Base-by-base conservation (phyloP, 2,113 vertebrate genomes). In the Taurulus bubalis region DNA sequence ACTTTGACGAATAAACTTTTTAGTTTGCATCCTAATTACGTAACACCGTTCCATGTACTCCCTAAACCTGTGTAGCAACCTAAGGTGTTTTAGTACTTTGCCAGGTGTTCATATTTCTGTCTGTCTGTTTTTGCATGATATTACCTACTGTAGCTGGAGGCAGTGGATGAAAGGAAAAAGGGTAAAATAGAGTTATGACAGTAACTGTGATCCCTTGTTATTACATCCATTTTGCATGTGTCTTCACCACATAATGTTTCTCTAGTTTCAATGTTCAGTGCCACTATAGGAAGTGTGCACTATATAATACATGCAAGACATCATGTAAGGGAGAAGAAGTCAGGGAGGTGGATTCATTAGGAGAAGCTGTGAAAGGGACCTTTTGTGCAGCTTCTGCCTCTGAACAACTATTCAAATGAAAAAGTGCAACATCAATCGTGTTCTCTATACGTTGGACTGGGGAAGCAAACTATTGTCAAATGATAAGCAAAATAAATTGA, bases 401-500 rank as follows among this genome's bases (percentile, higher is more conserved):
- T 18, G 42, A 77, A 40, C 28, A 71, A 51, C 53, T 77, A 70
- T 58, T 73, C 56, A 42, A 63, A 67, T 53, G 26, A 72, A 73
- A 75, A 83, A 65, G 2, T 24, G 18, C 30, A n/a, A 15, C 63
- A 85, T 80, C 56, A 10, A 32, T 89, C 63, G 68, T 77, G n/a
- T 64, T 69, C 32, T 40, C 38, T 40, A 11, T 53, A 32, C 63
- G 18, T 36, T 71, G 32, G 28, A 38, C 49, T 2, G 6, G n/a
- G 38, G 40, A 87, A 66, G 63, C 28, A 74, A 75, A 36, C 70
- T 53, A 63, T 64, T 78, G 32, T 42, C 72, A 32, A 20, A 78
- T 49, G 74, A 85, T 81, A 77, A 79, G 64, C 22, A 66, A 65
- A 75, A 71, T n/a, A 42, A 59, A 89, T 9, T 1, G 26, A 22